These are phyloP conservation scores for Alectura lathami DNA, from an alignment of 2,113 vertebrate genomes.

Conservation along the genomic window DNA sequence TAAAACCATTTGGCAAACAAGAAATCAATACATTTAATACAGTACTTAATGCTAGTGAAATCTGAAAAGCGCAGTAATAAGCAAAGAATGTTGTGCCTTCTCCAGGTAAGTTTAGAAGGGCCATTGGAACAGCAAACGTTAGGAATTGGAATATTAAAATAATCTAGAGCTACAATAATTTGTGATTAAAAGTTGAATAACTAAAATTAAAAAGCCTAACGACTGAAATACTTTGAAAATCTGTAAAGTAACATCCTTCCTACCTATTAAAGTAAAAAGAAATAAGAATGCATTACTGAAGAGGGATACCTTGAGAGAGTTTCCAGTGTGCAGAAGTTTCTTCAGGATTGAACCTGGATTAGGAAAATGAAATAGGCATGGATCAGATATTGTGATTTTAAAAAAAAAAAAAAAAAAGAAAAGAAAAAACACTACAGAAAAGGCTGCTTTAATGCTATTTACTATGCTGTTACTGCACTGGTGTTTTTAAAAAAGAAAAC, in stretches of 20 bases:
- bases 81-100: background rate
- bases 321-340: conserved; percentile 99
- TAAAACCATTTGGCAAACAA: background rate
- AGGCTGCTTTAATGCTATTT: background rate
- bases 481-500: background rate
- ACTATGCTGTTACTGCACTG: accelerated
- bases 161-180: background rate
- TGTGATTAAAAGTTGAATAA: background rate
- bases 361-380: conserved; percentile 25
- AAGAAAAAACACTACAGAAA: background rate
- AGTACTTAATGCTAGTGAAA: background rate
- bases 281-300: background rate
- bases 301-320: conserved; percentile 91
- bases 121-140: background rate
- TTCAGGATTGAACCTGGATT: conserved; percentile 93
- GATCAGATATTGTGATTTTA: background rate
- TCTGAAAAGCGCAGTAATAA: background rate
- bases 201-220: background rate
- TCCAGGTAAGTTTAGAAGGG: background rate
- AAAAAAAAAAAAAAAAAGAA: background rate
- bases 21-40: background rate
- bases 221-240: background rate
- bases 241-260: background rate
- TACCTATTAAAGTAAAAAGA: background rate
- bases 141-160: background rate